A percentile compares a stretch with the other conserved stretches of the same genome.
These are phyloP conservation scores for Cyanoderma ruficeps DNA, from an alignment of 2,113 vertebrate species.

Conservation along the genomic window DNA sequence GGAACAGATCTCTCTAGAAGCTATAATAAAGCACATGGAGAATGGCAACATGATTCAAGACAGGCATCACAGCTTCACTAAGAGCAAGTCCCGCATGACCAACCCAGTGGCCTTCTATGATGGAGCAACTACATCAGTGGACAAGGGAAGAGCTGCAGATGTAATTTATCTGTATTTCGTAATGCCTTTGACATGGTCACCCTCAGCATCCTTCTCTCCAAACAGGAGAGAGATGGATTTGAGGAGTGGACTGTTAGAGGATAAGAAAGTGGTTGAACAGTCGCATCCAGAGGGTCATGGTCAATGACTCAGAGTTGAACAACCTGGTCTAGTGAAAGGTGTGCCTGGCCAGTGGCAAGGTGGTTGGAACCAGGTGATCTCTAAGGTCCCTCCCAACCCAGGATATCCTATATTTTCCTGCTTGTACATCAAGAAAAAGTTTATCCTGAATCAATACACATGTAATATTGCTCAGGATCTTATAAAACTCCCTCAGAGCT, in stretches of 20 bases:
- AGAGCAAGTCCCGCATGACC: neutral
- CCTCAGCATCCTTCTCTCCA: neutral
- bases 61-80: neutral
- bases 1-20: neutral
- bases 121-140: neutral
- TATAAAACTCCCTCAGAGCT: neutral
- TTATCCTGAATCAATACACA: neutral
- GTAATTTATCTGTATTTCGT: neutral
- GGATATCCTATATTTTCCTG: neutral
- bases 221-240: neutral
- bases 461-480: neutral
- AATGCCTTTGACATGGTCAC: neutral
- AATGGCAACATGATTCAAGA: neutral
- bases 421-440: neutral
- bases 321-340: neutral
- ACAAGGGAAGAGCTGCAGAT: neutral
- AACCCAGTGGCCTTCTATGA: neutral
- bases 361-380: neutral
- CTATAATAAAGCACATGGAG: neutral
- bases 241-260: neutral
- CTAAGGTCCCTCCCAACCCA: neutral
- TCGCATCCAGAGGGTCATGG: rapidly evolving
- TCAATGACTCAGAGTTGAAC: neutral
- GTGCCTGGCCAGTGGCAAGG: neutral
- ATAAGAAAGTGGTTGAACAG: neutral